These are phyloP conservation scores for Sphaeridia pumilis DNA, from an alignment of 2,888 invertebrate genomes.

Conservation along the genomic window DNA sequence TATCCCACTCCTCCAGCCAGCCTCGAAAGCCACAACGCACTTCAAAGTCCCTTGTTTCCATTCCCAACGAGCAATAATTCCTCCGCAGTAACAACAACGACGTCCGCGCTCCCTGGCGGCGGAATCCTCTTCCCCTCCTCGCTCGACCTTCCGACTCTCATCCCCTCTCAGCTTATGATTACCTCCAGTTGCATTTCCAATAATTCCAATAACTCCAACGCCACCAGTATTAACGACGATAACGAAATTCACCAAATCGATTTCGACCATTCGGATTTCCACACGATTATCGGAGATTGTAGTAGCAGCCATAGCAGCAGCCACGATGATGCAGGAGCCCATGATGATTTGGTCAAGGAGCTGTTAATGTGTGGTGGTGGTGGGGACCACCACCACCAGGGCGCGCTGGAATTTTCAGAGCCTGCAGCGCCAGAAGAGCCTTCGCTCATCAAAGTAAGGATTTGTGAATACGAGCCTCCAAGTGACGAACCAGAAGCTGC, in stretches of 20 bases:
- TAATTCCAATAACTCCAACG: not conserved
- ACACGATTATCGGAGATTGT: not conserved
- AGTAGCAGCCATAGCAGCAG: too few relatives aligned
- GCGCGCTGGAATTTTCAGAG: too few relatives aligned
- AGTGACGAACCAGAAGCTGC: not conserved
- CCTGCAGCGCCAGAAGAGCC: too few relatives aligned
- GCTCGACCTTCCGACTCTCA: not conserved
- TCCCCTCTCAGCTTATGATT: not conserved
- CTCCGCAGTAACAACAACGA: not conserved
- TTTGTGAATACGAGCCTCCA: too few relatives aligned
- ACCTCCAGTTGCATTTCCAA: not conserved
- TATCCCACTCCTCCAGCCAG: constrained; percentile 82
- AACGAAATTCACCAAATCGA: too few relatives aligned
- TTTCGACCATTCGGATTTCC: not conserved
- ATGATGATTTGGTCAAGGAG: too few relatives aligned
- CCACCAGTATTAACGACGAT: not conserved
- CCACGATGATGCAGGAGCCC: too few relatives aligned
- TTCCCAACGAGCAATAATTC: constrained; percentile 50
- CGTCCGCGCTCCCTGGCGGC: too few relatives aligned
- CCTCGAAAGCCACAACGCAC: constrained; percentile 64
- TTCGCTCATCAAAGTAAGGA: too few relatives aligned
- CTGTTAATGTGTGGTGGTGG: too few relatives aligned
- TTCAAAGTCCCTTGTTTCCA: constrained; percentile 44
- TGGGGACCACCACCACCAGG: too few relatives aligned
- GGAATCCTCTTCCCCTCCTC: not conserved